These are phyloP conservation scores for Orius laevigatus DNA, from an alignment of 1,140 invertebrate genomes.

Conservation along the genomic window DNA sequence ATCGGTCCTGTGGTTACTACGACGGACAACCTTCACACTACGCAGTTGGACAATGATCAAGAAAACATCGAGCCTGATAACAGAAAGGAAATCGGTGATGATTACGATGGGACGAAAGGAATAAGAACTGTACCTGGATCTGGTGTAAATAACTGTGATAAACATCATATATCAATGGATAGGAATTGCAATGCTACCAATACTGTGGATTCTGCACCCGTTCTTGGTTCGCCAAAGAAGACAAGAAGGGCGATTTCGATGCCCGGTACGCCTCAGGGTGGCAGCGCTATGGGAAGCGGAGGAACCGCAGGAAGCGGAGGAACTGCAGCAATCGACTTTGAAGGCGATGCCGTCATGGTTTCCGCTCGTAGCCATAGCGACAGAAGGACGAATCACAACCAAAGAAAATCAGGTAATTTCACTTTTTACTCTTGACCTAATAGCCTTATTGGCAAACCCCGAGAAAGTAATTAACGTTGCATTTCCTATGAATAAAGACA, in stretches of 20 bases:
- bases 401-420: conserved; percentile 20
- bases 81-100: conserved; percentile 27
- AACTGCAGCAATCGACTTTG: conserved; percentile 30
- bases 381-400: conserved; percentile 22
- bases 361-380: conserved; percentile 30
- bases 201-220: conserved; percentile 23
- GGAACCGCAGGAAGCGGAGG: conserved; percentile 16
- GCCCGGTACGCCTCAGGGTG: conserved; percentile 25
- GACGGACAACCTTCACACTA: conserved; percentile 30
- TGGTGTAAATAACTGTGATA: conserved; percentile 14
- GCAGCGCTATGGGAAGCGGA: conserved; percentile 24
- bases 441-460: too few species aligned
- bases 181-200: conserved; percentile 56
- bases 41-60: conserved; percentile 42
- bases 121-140: conserved; percentile 3
- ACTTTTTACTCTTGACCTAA: conserved; percentile 19
- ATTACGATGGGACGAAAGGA: conserved; percentile 14
- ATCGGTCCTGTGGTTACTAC: conserved; percentile 18
- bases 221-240: conserved; percentile 35
- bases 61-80: conserved; percentile 56
- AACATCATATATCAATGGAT: conserved; percentile 31
- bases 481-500: too few species aligned
- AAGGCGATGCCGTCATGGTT: conserved; percentile 34
- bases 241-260: conserved; percentile 33
- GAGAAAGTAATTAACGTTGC: too few species aligned